Percentiles rank a stretch among this genome's conserved stretches.
These are phyloP conservation scores for human (Homo sapiens) DNA, from an alignment of 2,113 vertebrate species.

Conservation along the genomic window GRCh38 chr12:45658001-45658500, in stretches of 20 bases:
- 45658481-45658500: background rate
- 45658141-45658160: background rate
- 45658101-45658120: background rate
- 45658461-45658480: background rate
- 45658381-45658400: background rate
- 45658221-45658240: background rate
- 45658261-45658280: background rate
- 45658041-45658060: background rate
- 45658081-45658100: constrained; percentile 27
- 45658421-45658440: background rate
- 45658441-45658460: background rate
- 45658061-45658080: background rate
- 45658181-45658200: background rate
- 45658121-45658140: background rate
- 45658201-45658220: background rate
- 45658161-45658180: background rate
- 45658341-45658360: background rate
- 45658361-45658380: background rate
- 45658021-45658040: background rate
- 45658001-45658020: background rate
- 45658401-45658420: background rate
- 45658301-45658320: background rate
- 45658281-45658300: background rate
- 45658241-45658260: no score
- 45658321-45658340: background rate